A percentile compares a stretch with the other conserved stretches of the same genome.
Conservation (phyloP, 2,797 vertebrate species). For the Myripristis murdjan region DNA sequence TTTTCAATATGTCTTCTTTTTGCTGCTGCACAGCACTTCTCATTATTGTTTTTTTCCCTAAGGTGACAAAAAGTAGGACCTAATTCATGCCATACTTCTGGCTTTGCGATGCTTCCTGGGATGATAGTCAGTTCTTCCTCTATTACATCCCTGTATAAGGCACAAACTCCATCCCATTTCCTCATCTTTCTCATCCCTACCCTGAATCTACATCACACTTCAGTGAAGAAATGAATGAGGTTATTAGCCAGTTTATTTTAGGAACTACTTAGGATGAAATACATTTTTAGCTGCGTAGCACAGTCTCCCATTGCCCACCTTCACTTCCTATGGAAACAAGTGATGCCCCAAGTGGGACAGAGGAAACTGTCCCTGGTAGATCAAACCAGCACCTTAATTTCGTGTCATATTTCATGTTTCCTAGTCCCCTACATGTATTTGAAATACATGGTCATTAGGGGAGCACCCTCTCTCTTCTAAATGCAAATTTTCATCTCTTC, state of each 20-base stretch:
- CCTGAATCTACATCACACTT: not conserved
- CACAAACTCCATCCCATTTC: slow-evolving; percentile 5
- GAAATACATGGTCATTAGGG: too few species aligned
- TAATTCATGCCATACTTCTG: slow-evolving; percentile 43
- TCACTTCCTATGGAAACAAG: too few species aligned
- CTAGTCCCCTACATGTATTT: too few species aligned
- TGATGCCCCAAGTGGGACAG: too few species aligned
- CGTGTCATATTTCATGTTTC: too few species aligned
- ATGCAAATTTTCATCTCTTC: not conserved
- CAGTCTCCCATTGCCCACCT: too few species aligned
- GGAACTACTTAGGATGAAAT: not conserved
- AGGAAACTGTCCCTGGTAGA: too few species aligned
- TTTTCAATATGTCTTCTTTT: slow-evolving; percentile 59
- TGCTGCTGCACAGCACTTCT: slow-evolving; percentile 30
- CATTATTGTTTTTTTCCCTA: slow-evolving; percentile 14
- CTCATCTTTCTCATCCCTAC: not conserved
- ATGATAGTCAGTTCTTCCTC: slow-evolving; percentile 29
- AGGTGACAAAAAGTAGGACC: slow-evolving; percentile 30
- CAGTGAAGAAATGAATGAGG: not conserved
- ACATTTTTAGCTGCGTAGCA: too few species aligned
- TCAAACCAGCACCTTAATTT: too few species aligned
- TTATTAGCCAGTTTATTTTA: not conserved
- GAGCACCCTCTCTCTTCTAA: not conserved
- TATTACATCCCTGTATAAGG: slow-evolving; percentile 16
- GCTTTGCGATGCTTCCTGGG: slow-evolving; percentile 32